These are phyloP conservation scores for Timema cristinae DNA, from an alignment of 2,888 invertebrate species.

Conservation along the genomic window DNA sequence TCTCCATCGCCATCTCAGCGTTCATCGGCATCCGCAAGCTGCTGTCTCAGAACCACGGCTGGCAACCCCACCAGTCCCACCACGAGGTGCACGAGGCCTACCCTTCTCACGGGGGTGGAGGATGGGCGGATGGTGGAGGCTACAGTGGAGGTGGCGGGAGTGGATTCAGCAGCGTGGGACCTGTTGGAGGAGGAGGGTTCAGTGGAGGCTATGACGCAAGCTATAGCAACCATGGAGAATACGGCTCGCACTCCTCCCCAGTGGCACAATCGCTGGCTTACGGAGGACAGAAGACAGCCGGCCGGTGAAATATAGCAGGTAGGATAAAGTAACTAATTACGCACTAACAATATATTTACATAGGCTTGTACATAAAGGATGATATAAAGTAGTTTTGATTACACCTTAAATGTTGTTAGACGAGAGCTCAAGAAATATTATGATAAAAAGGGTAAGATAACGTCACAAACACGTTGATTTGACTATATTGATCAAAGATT, in stretches of 20 bases:
- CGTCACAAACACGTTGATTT: too few species aligned
- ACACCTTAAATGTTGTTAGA: too few species aligned
- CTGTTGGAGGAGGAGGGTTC: constrained; percentile 31
- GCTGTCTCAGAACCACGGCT: constrained; percentile 37
- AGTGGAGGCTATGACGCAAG: constrained; percentile 38
- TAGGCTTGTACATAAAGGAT: too few species aligned
- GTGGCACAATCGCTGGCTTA: constrained; percentile 52
- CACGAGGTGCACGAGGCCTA: constrained; percentile 32
- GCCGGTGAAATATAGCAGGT: too few species aligned
- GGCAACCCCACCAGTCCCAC: constrained; percentile 29
- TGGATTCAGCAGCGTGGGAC: constrained; percentile 43
- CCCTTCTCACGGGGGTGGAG: constrained; percentile 25
- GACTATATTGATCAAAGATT: too few species aligned
- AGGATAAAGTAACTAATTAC: too few species aligned
- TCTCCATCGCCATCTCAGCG: constrained; percentile 57
- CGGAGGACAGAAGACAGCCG: constrained; percentile 45
- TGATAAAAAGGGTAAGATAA: too few species aligned
- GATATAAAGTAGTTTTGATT: too few species aligned
- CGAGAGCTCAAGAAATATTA: too few species aligned
- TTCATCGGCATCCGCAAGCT: constrained; percentile 47
- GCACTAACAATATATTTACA: too few species aligned
- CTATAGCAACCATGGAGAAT: constrained; percentile 42
- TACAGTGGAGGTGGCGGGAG: constrained; percentile 29
- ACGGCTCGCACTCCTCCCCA: constrained; percentile 51
- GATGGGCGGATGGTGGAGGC: constrained; percentile 33